Evolutionary conservation across 2,888 invertebrate species (phyloP).

Genomic region (Cephus rjabovi): DNA sequence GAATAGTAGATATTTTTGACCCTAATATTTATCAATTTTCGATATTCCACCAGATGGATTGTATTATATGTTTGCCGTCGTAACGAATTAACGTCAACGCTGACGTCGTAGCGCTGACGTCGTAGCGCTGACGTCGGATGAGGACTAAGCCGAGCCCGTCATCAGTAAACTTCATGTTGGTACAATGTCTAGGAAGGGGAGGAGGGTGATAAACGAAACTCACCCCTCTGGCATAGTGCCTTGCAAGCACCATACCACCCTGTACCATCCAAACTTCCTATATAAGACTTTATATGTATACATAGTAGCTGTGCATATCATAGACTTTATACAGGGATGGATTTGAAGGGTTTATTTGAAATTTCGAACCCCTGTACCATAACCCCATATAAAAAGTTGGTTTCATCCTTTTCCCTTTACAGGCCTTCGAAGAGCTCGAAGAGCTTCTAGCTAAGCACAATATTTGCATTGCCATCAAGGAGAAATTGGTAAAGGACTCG

Average conservation of each 20-base stretch:
- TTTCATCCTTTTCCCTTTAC: slow-evolving; percentile 52
- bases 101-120: neutral
- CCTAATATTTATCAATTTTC: neutral
- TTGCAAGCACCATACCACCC: neutral
- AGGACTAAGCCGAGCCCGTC: slow-evolving; percentile 16
- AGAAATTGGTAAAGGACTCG: slow-evolving; percentile 94
- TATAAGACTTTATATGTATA: neutral
- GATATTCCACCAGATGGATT: neutral
- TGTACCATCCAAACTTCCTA: neutral
- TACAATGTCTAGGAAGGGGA: neutral
- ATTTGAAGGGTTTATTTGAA: neutral
- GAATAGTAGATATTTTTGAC: too few species aligned
- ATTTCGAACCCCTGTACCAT: neutral
- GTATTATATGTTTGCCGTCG: slow-evolving; percentile 6
- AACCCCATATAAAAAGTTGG: neutral
- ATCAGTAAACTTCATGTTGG: slow-evolving; percentile 20
- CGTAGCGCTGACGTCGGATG: neutral
- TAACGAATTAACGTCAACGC: slow-evolving; percentile 5
- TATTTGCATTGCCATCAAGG: slow-evolving; percentile 95
- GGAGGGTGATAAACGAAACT: slow-evolving; percentile 16
- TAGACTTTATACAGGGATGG: neutral
- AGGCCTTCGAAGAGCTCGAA: slow-evolving; percentile 96
- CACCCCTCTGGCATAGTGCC: neutral
- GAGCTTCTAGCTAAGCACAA: slow-evolving; percentile 83
- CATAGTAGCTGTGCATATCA: neutral